A percentile compares a stretch with the other conserved stretches of the same genome.
Evolutionary conservation across 2,797 vertebrate species (phyloP).

Genomic region (Toxotes lorentzi): DNA sequence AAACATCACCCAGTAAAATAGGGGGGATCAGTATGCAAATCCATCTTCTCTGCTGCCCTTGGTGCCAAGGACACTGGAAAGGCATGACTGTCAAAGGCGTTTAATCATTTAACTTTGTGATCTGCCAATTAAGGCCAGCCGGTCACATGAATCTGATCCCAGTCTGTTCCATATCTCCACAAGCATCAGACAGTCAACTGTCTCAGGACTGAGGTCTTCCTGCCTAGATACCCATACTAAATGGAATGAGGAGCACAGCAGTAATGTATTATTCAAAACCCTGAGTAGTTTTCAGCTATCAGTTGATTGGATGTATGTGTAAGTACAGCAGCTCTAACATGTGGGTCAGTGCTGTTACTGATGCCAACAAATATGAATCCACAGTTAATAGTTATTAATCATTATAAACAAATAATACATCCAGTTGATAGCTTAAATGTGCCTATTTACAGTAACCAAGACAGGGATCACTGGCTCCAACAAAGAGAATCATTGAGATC

Average conservation of each 20-base stretch:
- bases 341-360: not conserved
- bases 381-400: not conserved
- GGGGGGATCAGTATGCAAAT: conserved; percentile 30
- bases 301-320: conserved; percentile 10
- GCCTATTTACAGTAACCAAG: not conserved
- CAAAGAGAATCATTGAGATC: conserved; percentile 28
- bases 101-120: conserved; percentile 48
- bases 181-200: conserved; percentile 12
- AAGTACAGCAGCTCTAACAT: conserved; percentile 10
- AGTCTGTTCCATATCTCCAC: conserved; percentile 33
- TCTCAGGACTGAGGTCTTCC: conserved; percentile 25
- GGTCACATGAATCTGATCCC: conserved; percentile 43
- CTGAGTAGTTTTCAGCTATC: not conserved
- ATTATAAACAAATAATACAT: not conserved
- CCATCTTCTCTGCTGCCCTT: conserved; percentile 26
- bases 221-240: not conserved
- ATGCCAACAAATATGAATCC: not conserved
- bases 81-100: conserved; percentile 28
- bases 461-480: not conserved
- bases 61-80: conserved; percentile 32
- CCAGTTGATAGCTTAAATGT: not conserved
- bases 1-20: not conserved
- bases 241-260: conserved; percentile 7
- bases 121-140: conserved; percentile 44
- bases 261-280: conserved; percentile 53